Percentiles rank a stretch among this genome's conserved stretches.
phyloP scores from a whole-genome alignment of 2,113 vertebrate species.

The Amphiprion ocellaris region DNA sequence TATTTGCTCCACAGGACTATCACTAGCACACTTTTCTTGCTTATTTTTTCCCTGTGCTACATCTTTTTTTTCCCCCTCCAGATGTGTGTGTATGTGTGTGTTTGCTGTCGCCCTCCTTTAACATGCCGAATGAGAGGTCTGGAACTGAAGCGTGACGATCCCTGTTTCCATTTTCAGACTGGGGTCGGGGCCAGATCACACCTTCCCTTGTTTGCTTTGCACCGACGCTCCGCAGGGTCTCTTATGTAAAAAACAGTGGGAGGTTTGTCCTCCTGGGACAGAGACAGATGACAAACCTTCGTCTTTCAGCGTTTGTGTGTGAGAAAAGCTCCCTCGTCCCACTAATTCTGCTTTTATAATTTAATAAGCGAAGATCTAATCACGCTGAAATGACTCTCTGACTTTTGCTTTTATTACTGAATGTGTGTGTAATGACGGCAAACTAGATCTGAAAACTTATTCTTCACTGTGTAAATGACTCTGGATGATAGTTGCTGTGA shows the following conservation, averaged over 20 bases:
- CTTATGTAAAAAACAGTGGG: slow-evolving; percentile 36
- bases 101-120: slow-evolving; percentile 20
- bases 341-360: background rate
- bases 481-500: background rate
- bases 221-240: background rate
- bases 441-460: background rate
- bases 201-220: slow-evolving; percentile 35
- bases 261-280: background rate
- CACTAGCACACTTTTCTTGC: background rate
- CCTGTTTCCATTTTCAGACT: slow-evolving; percentile 52
- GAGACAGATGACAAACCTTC: background rate
- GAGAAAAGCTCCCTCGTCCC: background rate
- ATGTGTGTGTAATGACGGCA: slow-evolving; percentile 9
- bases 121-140: slow-evolving; percentile 22
- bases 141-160: slow-evolving; percentile 32
- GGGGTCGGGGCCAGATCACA: slow-evolving; percentile 59
- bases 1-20: background rate
- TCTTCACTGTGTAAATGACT: background rate
- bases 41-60: background rate
- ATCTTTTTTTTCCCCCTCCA: background rate
- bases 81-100: background rate
- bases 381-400: background rate
- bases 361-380: background rate
- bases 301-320: background rate
- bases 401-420: background rate